Percentiles rank a stretch among this genome's conserved stretches.
These are phyloP conservation scores for Icerya purchasi DNA, from an alignment of 2,888 invertebrate genomes.

Conservation along the genomic window DNA sequence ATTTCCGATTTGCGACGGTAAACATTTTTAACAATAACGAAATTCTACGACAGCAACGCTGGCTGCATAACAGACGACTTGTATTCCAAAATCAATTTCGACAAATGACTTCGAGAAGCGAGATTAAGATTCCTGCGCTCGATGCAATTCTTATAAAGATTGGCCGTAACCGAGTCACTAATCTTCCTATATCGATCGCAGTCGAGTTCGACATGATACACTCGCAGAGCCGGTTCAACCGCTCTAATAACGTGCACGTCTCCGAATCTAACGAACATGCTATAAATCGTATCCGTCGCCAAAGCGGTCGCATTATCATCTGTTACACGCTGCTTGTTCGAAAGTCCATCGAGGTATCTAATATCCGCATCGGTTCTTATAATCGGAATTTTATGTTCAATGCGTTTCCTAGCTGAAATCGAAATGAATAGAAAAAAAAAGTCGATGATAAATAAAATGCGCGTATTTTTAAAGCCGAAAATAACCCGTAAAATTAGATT, in stretches of 20 bases:
- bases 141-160: slow-evolving; percentile 13
- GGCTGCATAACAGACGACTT: slow-evolving; percentile 1
- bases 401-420: slow-evolving; percentile 41
- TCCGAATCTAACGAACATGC: slow-evolving; percentile 44
- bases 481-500: no score
- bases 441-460: no score
- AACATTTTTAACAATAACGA: no score
- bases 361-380: slow-evolving; percentile 43
- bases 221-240: slow-evolving; percentile 53
- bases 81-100: slow-evolving; percentile 14
- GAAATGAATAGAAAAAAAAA: no score
- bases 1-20: no score
- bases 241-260: slow-evolving; percentile 52
- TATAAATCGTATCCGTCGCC: slow-evolving; percentile 31
- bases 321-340: slow-evolving; percentile 26
- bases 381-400: slow-evolving; percentile 35
- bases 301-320: slow-evolving; percentile 15
- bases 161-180: slow-evolving; percentile 7
- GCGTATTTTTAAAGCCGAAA: no score
- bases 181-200: slow-evolving; percentile 13
- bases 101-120: slow-evolving; percentile 16
- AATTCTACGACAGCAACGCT: not conserved
- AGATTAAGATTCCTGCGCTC: slow-evolving; percentile 15
- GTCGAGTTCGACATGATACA: slow-evolving; percentile 26
- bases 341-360: slow-evolving; percentile 28